These are phyloP conservation scores for Apamea monoglypha DNA, from an alignment of 2,888 invertebrate species.

Conservation along the genomic window DNA sequence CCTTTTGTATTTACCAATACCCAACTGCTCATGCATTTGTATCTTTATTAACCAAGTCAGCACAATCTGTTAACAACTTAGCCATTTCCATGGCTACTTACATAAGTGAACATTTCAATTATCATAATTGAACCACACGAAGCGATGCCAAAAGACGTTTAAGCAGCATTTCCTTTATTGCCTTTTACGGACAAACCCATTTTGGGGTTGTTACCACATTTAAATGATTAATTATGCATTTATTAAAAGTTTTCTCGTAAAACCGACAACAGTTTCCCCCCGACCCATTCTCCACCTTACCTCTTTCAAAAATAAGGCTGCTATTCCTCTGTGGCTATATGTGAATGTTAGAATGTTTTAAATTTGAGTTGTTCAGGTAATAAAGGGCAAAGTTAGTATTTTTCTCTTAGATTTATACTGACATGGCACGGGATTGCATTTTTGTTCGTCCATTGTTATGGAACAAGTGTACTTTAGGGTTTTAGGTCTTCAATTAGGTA, in stretches of 20 bases:
- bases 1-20: neutral
- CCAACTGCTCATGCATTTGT: neutral
- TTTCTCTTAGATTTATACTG: conserved; percentile 84
- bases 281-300: neutral
- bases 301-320: neutral
- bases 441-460: conserved; percentile 78
- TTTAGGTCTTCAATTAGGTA: conserved; percentile 74
- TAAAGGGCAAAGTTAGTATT: conserved; percentile 84
- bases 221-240: conserved; percentile 80
- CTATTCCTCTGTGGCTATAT: neutral
- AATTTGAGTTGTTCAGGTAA: conserved; percentile 55
- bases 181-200: conserved; percentile 50
- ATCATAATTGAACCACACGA: conserved; percentile 16
- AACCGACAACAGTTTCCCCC: conserved; percentile 14
- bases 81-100: neutral
- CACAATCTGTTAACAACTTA: neutral
- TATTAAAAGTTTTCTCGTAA: conserved; percentile 79
- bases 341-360: conserved; percentile 41
- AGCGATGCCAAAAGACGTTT: conserved; percentile 37
- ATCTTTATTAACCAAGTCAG: neutral
- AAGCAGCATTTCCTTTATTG: conserved; percentile 49
- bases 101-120: conserved; percentile 7
- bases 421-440: conserved; percentile 86
- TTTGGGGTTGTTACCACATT: conserved; percentile 70
- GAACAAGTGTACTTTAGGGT: conserved; percentile 76